Evolutionary conservation across 2,113 vertebrate genomes (phyloP).

Genomic region (Nycticryphes semicollaris): DNA sequence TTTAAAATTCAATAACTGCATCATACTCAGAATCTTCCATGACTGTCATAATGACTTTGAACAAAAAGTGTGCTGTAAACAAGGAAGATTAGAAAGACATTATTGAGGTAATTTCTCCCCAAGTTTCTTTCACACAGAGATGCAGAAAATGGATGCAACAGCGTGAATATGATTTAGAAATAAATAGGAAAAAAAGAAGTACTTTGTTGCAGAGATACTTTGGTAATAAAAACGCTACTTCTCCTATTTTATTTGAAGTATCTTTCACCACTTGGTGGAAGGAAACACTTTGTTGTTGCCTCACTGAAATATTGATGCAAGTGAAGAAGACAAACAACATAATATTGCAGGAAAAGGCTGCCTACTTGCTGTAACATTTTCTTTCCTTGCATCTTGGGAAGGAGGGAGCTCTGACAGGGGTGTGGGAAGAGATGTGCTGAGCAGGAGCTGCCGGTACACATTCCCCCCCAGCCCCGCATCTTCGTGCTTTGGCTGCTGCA

Average conservation of each 20-base stretch:
- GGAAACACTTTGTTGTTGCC: not conserved
- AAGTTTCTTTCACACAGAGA: constrained; percentile 27
- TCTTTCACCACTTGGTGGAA: not conserved
- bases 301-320: not conserved
- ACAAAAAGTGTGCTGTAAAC: constrained; percentile 67
- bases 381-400: not conserved
- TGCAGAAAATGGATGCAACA: constrained; percentile 4
- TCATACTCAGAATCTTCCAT: constrained; percentile 55
- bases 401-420: not conserved
- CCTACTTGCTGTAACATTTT: not conserved
- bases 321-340: not conserved
- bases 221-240: not conserved
- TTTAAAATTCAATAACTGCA: constrained; percentile 76
- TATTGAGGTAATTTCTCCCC: constrained; percentile 57
- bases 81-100: constrained; percentile 69
- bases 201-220: not conserved
- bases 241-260: not conserved
- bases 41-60: constrained; percentile 65
- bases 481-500: accelerated
- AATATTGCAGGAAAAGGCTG: not conserved
- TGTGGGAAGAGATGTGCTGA: accelerated
- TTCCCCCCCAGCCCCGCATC: not conserved
- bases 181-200: not conserved
- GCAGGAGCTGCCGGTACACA: not conserved
- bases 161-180: not conserved